Base-by-base conservation (phyloP, 2,797 vertebrate genomes). In the Neostethus bicornis region DNA sequence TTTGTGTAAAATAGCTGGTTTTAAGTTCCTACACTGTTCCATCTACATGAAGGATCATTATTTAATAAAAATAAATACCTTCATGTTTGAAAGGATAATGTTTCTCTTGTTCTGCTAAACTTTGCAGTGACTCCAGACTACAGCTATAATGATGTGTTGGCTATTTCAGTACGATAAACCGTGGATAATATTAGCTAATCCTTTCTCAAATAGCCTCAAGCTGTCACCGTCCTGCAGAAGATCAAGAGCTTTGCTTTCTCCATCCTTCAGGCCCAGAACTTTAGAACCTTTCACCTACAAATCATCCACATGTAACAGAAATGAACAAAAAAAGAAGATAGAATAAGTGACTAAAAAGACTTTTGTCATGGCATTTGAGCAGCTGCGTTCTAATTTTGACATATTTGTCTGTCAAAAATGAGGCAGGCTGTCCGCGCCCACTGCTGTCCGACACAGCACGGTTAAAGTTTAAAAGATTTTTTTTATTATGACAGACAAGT, bases 111-210 rank as follows among this genome's bases (percentile, higher is more conserved):
- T 31, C 45, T 66, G 26, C 31, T 54, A 39, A 34, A 64, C 61
- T 38, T 51, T 17, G 35, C 44, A 47, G 45, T 7, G 43, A 53
- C 26, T 17, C n/a, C 29, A 32, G 12, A 1, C 19, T 51, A 41
- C 47, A 61, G 53, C 25, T 65, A 60, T 49, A 14, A 11, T 46
- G 20, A 61, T 57, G 51, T 59, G 55, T 55, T 50, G 66, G 50
- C 63, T 87, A 82, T 79, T 76, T 87, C 52, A 69, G 64, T 52
- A 51, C 6, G 12, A 56, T 82, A 77, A 81, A 75, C 64, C 70
- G 69, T 3, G 28, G 75, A 84, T 85, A 84, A 80, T 86, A 77
- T 87, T 63, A 86, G 75, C 69, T 89, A 61, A 90, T 89, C 85
- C 77, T 73, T 52, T 75, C 75, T 67, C 72, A 87, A 86, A 85